Percentiles rank a stretch among this genome's conserved stretches.
phyloP scores from a whole-genome alignment of 1,140 invertebrate genomes.

The Dysdera silvatica region DNA sequence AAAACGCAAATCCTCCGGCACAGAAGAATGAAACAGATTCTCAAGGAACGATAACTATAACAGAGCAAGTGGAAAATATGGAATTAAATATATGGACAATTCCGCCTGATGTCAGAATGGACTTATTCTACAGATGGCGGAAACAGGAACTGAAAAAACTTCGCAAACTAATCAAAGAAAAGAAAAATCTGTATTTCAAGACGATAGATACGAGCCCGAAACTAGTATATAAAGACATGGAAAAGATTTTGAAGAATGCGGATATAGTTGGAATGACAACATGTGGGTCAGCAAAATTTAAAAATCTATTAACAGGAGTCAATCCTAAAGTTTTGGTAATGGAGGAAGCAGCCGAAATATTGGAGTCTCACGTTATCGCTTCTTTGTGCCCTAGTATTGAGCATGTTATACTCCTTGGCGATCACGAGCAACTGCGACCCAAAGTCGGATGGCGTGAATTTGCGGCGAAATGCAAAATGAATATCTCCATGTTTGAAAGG shows the following conservation, averaged over 20 bases:
- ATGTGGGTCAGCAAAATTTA: slow-evolving; percentile 60
- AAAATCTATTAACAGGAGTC: slow-evolving; percentile 52
- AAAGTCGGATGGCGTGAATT: slow-evolving; percentile 42
- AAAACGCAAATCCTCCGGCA: no score
- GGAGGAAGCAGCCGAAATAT: slow-evolving; percentile 77
- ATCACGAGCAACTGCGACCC: slow-evolving; percentile 49
- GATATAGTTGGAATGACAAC: slow-evolving; percentile 67
- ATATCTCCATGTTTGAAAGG: slow-evolving; percentile 45
- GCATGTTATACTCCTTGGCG: slow-evolving; percentile 73
- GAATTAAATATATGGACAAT: no score
- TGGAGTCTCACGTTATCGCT: slow-evolving; percentile 67
- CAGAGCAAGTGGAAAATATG: no score
- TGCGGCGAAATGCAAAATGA: slow-evolving; percentile 41
- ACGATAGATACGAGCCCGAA: not conserved
- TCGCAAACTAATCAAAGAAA: no score
- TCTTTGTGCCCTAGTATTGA: slow-evolving; percentile 60
- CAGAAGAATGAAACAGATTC: no score
- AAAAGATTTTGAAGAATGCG: slow-evolving; percentile 5
- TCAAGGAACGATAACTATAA: no score
- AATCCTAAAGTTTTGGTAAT: slow-evolving; percentile 59
- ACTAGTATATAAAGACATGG: not conserved
- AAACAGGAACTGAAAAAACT: no score
- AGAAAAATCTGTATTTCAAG: no score
- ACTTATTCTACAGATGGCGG: no score
- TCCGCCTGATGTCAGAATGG: no score